phyloP scores from a whole-genome alignment of 2,888 invertebrate genomes.

The Neoaliturus tenellus region DNA sequence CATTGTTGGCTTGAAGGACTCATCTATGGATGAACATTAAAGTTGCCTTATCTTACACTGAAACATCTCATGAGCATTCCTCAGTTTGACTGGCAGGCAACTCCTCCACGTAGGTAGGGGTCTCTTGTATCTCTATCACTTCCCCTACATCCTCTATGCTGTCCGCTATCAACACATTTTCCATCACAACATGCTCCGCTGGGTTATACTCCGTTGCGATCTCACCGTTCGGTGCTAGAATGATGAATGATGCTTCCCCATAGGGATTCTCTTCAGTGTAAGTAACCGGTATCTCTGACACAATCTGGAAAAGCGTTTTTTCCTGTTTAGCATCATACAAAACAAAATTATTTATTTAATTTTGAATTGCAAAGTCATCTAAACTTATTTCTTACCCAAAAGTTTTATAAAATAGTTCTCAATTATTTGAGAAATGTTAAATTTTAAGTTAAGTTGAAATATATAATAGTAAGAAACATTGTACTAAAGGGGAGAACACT shows the following conservation, averaged over 20 bases:
- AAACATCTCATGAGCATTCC: background rate
- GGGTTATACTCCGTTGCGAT: background rate
- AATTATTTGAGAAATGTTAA: too few species aligned
- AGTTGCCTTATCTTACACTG: too few species aligned
- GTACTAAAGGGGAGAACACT: too few species aligned
- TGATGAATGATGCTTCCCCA: conserved; percentile 22
- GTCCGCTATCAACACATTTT: conserved; percentile 18
- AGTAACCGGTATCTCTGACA: conserved; percentile 13
- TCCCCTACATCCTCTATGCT: conserved; percentile 14
- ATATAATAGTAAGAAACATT: too few species aligned
- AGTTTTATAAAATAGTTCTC: background rate
- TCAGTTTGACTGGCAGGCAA: background rate
- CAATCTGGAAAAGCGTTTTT: background rate
- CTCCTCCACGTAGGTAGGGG: background rate
- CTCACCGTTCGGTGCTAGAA: background rate
- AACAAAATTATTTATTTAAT: background rate
- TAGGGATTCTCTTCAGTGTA: background rate
- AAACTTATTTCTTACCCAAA: background rate
- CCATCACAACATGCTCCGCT: conserved; percentile 1
- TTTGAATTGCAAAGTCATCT: background rate
- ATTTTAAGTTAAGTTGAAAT: too few species aligned
- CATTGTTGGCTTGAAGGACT: too few species aligned
- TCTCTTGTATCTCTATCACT: conserved; percentile 10
- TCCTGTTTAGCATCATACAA: background rate
- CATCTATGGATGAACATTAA: too few species aligned